Evolutionary conservation across 2,888 invertebrate species (phyloP), one percentile per base, ranked within the genome.

Genomic region (Hypolimnas misippus): DNA sequence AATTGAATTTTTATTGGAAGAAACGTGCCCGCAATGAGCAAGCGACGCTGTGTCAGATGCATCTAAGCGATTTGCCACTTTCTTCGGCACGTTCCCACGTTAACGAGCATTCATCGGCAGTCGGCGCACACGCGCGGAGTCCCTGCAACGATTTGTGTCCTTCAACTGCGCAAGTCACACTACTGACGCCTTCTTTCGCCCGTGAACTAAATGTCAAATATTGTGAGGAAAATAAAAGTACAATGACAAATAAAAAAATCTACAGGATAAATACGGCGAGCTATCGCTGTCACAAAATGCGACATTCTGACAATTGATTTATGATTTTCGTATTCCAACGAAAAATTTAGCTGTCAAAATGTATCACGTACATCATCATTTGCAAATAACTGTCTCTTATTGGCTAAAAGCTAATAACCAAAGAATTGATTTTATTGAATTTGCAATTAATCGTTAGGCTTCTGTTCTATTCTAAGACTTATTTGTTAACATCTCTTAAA

Each of bases 1-100:
- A 56, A 81, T 82, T 78, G 76, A 68, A 57, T 72, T 81, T 79
- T 81, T 76, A 81, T 78, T 77, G 73, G 70, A 70, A 63, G 54
- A 68, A 71, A 77, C 76, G 73, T 78, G 78, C 66, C 68, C 42
- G 76, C 70, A 29, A 53, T 53, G 38, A 52, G 63, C 29, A 53
- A 77, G 75, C 77, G 76, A 66, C 33, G 53, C 21, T 52, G 50
- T 38, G 42, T 56, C 50, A 57, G 53, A 63, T 65, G 62, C 49
- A 54, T 64, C 50, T 65, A 57, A 63, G 49, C 44, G 67, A 70
- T 71, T 66, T 62, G 68, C 68, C 67, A 70, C 69, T 68, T 68
- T 70, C 69, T 67, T 70, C 25, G 55, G 38, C 59, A 63, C 68
- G 70, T 74, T 75, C 73, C 70, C 74, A 74, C 75, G 73, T 67